Evolutionary conservation across 2,797 vertebrate genomes (phyloP).

Genomic region (Mormyrus proboscirostris): DNA sequence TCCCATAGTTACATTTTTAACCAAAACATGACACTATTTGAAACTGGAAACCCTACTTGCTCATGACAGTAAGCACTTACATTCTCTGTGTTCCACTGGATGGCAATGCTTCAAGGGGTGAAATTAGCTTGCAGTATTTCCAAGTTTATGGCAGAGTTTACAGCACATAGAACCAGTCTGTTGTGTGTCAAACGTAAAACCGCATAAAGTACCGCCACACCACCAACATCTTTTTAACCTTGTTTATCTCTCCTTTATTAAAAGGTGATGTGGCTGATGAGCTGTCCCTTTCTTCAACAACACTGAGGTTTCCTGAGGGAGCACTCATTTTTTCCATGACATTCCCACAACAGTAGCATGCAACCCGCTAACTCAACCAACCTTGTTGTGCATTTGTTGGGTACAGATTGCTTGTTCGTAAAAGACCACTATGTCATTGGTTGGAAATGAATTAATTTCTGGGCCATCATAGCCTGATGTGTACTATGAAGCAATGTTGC

Average conservation of each 20-base stretch:
- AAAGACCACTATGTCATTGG: background rate
- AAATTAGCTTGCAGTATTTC: background rate
- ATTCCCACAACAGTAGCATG: background rate
- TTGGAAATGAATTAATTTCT: background rate
- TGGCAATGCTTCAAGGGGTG: background rate
- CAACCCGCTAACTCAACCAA: background rate
- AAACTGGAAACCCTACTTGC: background rate
- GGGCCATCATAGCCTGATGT: background rate
- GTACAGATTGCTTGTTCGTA: background rate
- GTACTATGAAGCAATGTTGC: background rate
- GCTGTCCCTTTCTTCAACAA: background rate
- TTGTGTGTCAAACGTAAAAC: background rate
- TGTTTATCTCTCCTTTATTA: background rate
- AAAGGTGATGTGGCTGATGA: background rate
- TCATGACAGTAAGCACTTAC: background rate
- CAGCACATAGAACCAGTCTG: background rate
- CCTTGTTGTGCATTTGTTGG: background rate
- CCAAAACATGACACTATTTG: background rate
- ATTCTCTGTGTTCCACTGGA: background rate
- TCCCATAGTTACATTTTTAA: background rate
- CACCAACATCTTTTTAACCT: background rate
- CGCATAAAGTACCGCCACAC: background rate
- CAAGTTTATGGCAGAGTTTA: background rate
- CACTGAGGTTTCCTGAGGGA: background rate
- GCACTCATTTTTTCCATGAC: background rate